These are phyloP conservation scores for Pycnonotus jocosus DNA, from an alignment of 2,113 vertebrate species.

Conservation along the genomic window DNA sequence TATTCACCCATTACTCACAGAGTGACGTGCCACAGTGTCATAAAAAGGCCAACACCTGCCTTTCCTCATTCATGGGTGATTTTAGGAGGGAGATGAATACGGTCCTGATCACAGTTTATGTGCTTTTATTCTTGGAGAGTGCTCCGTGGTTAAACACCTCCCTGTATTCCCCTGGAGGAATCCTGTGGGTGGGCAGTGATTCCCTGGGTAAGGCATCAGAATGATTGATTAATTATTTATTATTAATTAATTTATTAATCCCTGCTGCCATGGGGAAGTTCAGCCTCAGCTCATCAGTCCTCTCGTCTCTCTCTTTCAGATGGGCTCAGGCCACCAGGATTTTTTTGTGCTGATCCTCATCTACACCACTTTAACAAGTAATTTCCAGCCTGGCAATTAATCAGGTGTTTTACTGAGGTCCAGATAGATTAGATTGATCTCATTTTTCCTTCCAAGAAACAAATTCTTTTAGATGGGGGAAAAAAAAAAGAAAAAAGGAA, in stretches of 20 bases:
- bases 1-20: constrained; percentile 63
- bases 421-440: neutral
- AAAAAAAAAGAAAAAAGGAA: fast-evolving
- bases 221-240: no score
- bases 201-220: neutral
- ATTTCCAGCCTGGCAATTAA: neutral
- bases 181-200: neutral
- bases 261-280: neutral
- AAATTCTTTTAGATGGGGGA: neutral
- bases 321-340: neutral
- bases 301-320: neutral
- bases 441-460: neutral
- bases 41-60: constrained; percentile 42
- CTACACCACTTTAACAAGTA: neutral
- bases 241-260: no score
- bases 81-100: constrained; percentile 3
- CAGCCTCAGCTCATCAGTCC: neutral
- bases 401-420: neutral
- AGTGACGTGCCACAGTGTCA: neutral
- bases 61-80: constrained; percentile 10
- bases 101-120: neutral
- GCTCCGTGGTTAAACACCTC: neutral
- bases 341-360: neutral
- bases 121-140: neutral
- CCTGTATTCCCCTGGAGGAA: neutral